Evolutionary conservation across 2,888 invertebrate species (phyloP).

Genomic region (Nasonovia ribisnigri): DNA sequence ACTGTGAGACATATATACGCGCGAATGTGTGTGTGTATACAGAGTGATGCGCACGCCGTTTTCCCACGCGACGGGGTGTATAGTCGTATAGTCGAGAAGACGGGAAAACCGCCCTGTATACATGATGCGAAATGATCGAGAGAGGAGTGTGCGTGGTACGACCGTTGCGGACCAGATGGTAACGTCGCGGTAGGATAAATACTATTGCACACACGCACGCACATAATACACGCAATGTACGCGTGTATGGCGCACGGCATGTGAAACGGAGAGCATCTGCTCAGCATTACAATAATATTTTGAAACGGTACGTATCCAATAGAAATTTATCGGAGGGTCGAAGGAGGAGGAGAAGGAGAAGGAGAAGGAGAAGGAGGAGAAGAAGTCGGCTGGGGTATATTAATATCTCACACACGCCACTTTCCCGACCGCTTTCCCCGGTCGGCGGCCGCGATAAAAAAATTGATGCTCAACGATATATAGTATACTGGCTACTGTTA

Average conservation of each 20-base stretch:
- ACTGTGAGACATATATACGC: not conserved
- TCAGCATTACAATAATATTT: conserved; percentile 49
- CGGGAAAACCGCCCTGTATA: not conserved
- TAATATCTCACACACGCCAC: no score
- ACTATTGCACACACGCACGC: not conserved
- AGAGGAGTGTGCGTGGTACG: conserved; percentile 3
- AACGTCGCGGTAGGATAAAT: conserved; percentile 8
- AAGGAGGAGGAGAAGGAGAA: not conserved
- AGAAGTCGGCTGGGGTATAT: not conserved
- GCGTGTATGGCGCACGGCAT: no score
- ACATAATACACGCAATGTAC: not conserved
- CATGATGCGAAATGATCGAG: not conserved
- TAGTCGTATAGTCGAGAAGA: not conserved
- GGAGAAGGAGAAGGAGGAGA: not conserved
- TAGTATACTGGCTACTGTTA: no score
- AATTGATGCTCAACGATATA: no score
- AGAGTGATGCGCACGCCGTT: not conserved
- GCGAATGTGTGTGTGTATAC: not conserved
- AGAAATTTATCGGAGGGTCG: conserved; percentile 48
- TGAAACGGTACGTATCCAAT: conserved; percentile 31
- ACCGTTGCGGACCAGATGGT: conserved; percentile 42
- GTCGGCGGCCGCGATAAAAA: no score
- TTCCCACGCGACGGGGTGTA: not conserved
- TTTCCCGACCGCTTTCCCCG: no score
- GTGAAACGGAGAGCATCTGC: not conserved